phyloP scores from a whole-genome alignment of 1,140 invertebrate genomes.

The Colletes gigas region DNA sequence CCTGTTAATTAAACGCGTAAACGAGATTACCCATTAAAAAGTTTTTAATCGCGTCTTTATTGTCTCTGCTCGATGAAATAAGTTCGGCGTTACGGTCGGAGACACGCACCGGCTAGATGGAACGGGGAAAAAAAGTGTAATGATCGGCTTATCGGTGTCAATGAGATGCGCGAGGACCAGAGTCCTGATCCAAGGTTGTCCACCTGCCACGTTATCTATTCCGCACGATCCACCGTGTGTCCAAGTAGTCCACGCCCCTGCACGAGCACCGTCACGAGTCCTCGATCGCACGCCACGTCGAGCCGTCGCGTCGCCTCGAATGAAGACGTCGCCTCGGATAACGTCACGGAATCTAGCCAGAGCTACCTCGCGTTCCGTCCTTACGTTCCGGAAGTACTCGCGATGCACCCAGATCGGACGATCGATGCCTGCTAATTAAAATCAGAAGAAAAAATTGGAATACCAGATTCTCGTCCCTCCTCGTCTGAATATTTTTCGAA shows the following conservation, averaged over 20 bases:
- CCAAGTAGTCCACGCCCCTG: slow-evolving; percentile 33
- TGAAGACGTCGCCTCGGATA: slow-evolving; percentile 33
- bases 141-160: slow-evolving; percentile 63
- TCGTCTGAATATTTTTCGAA: background rate
- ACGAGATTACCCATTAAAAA: no score
- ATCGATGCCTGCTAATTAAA: slow-evolving; percentile 5
- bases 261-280: slow-evolving; percentile 13
- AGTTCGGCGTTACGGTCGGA: no score
- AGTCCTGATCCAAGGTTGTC: slow-evolving; percentile 68
- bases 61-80: no score
- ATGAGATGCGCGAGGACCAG: slow-evolving; percentile 65
- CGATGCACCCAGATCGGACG: background rate
- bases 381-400: slow-evolving; percentile 51
- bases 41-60: no score
- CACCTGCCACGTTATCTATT: slow-evolving; percentile 63
- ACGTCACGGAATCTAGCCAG: slow-evolving; percentile 40
- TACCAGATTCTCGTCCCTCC: background rate
- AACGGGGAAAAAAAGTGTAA: slow-evolving; percentile 31
- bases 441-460: background rate
- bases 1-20: no score
- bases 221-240: slow-evolving; percentile 33
- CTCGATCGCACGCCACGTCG: slow-evolving; percentile 4
- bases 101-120: background rate
- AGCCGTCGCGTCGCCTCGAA: background rate
- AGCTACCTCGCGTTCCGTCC: background rate